Percentiles rank a stretch among this genome's conserved stretches.
Conservation (phyloP, 2,888 invertebrate genomes). For the Rhagium mordax region DNA sequence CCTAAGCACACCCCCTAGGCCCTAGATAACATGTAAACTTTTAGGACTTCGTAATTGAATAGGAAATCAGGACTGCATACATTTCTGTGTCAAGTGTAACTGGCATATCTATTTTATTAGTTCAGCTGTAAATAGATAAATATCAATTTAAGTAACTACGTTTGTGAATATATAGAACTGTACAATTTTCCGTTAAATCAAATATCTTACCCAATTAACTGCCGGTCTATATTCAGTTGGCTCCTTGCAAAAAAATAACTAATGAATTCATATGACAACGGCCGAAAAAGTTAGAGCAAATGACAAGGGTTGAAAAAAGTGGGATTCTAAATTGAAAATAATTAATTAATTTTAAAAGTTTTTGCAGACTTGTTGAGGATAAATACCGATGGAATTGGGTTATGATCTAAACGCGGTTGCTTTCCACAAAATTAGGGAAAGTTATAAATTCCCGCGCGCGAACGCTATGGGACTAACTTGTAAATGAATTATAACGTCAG, state of each 20-base stretch:
- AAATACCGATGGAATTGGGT: constrained; percentile 41
- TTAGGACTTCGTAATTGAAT: no score
- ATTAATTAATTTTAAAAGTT: constrained; percentile 41
- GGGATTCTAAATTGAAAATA: constrained; percentile 23
- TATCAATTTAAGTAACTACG: no score
- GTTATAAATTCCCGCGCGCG: constrained; percentile 52
- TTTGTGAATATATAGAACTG: no score
- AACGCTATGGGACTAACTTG: constrained; percentile 51
- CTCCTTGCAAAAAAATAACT: constrained; percentile 15
- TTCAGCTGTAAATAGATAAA: no score
- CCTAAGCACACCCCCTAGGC: no score
- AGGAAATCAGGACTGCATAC: no score
- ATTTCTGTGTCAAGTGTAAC: no score
- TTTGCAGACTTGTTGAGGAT: constrained; percentile 43
- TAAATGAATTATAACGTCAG: constrained; percentile 58
- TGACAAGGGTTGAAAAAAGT: constrained; percentile 29
- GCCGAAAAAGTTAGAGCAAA: constrained; percentile 20
- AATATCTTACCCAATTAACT: neutral
- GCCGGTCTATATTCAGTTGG: neutral
- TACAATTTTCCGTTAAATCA: neutral
- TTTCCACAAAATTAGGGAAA: constrained; percentile 47
- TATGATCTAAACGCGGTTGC: constrained; percentile 42
- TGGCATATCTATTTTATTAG: no score
- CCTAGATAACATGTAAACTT: no score
- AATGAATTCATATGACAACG: constrained; percentile 24